phyloP scores from a whole-genome alignment of 2,888 invertebrate genomes.

The Pseudanteris insignis region DNA sequence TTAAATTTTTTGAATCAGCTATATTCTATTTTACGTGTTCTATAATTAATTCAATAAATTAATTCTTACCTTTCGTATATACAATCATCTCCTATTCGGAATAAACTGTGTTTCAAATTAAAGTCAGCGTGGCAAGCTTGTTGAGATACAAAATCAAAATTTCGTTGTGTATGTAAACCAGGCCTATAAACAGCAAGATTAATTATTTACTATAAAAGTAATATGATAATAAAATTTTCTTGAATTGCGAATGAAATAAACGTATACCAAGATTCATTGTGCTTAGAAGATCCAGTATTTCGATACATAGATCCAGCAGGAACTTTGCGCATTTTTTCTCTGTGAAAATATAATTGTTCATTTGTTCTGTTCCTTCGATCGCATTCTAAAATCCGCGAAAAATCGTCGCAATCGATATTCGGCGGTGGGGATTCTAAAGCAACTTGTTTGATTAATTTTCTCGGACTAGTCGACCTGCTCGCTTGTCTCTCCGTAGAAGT shows the following conservation, averaged over 20 bases:
- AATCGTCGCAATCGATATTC: constrained; percentile 54
- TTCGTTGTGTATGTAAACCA: constrained; percentile 57
- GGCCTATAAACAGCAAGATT: too few relatives aligned
- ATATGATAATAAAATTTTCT: too few relatives aligned
- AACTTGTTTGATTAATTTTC: constrained; percentile 76
- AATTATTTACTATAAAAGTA: too few relatives aligned
- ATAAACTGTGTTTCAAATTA: constrained; percentile 72
- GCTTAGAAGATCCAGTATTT: constrained; percentile 66
- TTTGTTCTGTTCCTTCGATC: constrained; percentile 55
- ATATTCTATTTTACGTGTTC: too few relatives aligned
- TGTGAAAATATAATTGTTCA: constrained; percentile 65
- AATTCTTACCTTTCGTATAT: constrained; percentile 72
- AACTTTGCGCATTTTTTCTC: constrained; percentile 69
- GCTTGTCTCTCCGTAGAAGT: constrained; percentile 53
- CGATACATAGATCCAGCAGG: constrained; percentile 67
- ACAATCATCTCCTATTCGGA: constrained; percentile 77
- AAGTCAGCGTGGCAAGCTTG: constrained; percentile 69
- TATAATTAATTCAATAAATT: too few relatives aligned
- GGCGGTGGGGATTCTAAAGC: constrained; percentile 76
- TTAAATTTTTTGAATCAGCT: neutral
- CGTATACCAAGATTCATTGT: constrained; percentile 57
- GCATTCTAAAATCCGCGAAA: constrained; percentile 52
- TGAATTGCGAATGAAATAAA: too few relatives aligned
- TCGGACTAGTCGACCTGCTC: constrained; percentile 71
- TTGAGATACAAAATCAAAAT: constrained; percentile 61